Evolutionary conservation across 2,888 invertebrate species (phyloP), one percentile per base, ranked within the genome.

Genomic region (Adelphocoris suturalis): DNA sequence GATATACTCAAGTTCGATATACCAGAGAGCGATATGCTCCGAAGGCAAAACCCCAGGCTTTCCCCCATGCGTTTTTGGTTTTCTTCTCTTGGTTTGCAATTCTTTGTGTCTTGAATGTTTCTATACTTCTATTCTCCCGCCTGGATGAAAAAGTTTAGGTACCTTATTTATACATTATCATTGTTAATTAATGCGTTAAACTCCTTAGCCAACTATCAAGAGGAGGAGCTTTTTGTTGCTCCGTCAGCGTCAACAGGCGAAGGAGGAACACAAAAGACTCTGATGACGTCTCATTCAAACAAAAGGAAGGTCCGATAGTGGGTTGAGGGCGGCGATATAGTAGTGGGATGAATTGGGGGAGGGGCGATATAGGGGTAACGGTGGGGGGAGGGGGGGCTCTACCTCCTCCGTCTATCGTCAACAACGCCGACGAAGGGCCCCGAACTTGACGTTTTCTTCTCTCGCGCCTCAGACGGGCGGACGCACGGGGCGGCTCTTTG

Each of bases 401-500:
- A 9, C 61, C 61, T n/a, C 19, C 61, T 61, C 61, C 19, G 11
- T n/a, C 61, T n/a, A 61, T 61, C n/a, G 61, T 61, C n/a, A 14
- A 19, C 1, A 61, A 19, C 52, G 9, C 16, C 12, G 27, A 19
- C 19, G 68, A 5, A 23, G 23, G 68, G 68, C 57, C 19, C n/a
- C 23, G 68, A 68, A 68, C 23, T 68, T 68, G 68, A 68, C 27
- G 68, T 68, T 68, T 68, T 68, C 68, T 68, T 27, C 68, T 61
- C 61, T 27, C 68, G n/a, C 16, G n/a, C n/a, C n/a, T n/a, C n/a
- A 7, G 37, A 7, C 37, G 37, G 37, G 37, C 16, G n/a, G 57
- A 68, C 23, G 19, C 11, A 23, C 11, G 68, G 68, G 23, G 14
- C 68, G 19, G 12, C 68, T 68, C 68, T 68, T 68, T 68, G 68